Evolutionary conservation across 1,140 invertebrate genomes (phyloP).

Genomic region (Hylyphantes graminicola): DNA sequence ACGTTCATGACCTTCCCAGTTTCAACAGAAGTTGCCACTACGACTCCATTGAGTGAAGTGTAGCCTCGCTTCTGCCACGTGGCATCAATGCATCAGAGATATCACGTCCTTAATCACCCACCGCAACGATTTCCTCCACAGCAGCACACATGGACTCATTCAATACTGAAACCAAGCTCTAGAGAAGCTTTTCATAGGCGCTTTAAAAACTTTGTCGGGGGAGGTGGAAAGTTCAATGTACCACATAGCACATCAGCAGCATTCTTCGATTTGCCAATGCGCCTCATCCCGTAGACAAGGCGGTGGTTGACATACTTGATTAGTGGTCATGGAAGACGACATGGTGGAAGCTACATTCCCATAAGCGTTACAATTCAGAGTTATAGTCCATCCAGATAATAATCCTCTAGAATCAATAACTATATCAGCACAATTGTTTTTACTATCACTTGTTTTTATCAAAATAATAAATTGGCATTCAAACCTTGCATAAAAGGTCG

Average conservation of each 20-base stretch:
- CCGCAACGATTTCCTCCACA: slow-evolving; percentile 5
- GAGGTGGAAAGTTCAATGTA: slow-evolving; percentile 22
- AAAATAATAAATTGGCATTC: background rate
- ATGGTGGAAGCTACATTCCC: background rate
- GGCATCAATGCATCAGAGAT: no score
- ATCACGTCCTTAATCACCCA: background rate
- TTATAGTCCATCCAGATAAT: no score
- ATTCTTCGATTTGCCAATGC: slow-evolving; percentile 9
- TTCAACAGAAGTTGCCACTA: no score
- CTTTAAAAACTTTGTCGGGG: slow-evolving; percentile 5
- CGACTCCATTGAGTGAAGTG: no score
- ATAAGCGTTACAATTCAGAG: background rate
- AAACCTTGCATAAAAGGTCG: background rate
- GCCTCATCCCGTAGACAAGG: slow-evolving; percentile 11
- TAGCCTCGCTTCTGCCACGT: no score
- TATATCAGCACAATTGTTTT: no score
- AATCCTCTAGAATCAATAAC: background rate
- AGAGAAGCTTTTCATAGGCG: background rate
- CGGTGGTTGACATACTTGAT: background rate
- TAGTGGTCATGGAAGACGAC: background rate
- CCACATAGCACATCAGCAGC: slow-evolving; percentile 1
- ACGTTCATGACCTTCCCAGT: no score
- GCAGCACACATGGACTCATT: slow-evolving; percentile 5
- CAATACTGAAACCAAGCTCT: background rate
- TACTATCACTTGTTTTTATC: no score